Evolutionary conservation across 1,140 invertebrate genomes (phyloP), one percentile per base, ranked within the genome.

Genomic region (Paraescarpia echinospica): DNA sequence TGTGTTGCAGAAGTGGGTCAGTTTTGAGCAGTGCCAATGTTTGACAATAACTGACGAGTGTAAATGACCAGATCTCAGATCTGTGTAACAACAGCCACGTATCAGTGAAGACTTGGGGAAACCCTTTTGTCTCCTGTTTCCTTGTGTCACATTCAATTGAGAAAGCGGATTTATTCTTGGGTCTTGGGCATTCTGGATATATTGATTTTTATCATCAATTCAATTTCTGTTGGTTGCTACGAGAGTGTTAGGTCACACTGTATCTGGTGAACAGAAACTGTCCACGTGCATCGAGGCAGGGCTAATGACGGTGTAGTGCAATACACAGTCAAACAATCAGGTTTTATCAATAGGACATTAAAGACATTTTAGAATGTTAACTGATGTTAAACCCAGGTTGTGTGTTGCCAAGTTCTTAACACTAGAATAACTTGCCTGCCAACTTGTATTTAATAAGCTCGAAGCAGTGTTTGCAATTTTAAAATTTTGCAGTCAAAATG

Each of bases 161-260:
- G 59, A 77, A 77, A 77, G 8, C 59, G 14, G 59, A 77, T 77
- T 18, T 77, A 77, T 77, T 77, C 59, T 77, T 77, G 59, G 59
- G 59, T 77, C 59, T 77, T 77, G 59, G 59, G 22, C 59, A 77
- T 77, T 77, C 59, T 77, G 59, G 59, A 77, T 77, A 77, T 77
- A 77, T 77, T 77, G 59, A 77, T 77, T 77, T 77, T 77, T 77
- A 77, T 77, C 59, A 77, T 18, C 59, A 77, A 77, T 77, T 77
- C 0, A 4, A 77, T 77, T 77, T 31, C 12, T 77, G 59, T 77
- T 77, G 59, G 59, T 77, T 77, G 59, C 59, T 22, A 18, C 12
- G 41, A 77, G 41, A 77, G 22, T 77, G 59, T 77, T 77, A 77
- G 59, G 59, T 77, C 59, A 77, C 59, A 18, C 18, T 77, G 59